Base-by-base conservation (phyloP, 2,888 invertebrate genomes). In the Tinea trinotella region DNA sequence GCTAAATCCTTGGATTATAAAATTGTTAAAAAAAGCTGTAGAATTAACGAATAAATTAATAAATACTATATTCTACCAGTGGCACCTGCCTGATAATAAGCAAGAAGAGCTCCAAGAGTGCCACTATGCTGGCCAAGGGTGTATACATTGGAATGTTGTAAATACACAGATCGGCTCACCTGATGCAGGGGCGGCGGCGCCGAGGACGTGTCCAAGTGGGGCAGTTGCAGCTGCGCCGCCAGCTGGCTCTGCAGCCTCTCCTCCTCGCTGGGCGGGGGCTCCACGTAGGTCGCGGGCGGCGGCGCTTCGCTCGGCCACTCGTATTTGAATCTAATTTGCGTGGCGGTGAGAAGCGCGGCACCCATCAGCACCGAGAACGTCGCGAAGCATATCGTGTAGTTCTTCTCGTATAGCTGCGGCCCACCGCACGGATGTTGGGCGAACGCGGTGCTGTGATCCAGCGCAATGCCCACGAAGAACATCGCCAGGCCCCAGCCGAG, bases 401-500 rank as follows among this genome's bases (percentile, higher is more conserved):
- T 99, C 76, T 98, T 96, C 80, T 99, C 99, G 70, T 94, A 92
- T 57, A 90, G 89, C 65, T 95, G 94, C 5, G 96, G 95, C 0
- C 91, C 93, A 0, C 91, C 93, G 68, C 97, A 98, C 0, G 97
- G 97, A 77, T 97, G 96, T 64, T 94, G 90, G 18, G 96, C 94
- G 77, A 99, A 99, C 0, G 97, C 93, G 15, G 97, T 97, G 56
- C 98, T 97, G 75, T 98, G 97, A 82, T 99, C 99, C 57, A 99
- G 86, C 1, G 95, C 97, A 64, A 97, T 96, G 56, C 96, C 97
- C 57, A 99, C 97, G 72, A 99, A 93, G 81, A 99, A 99, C 99
- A 99, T 99, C 48, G 99, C 95, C 62, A 99, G 86, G 20, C 97
- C 99, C 99, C 99, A 99, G 46, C 99, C 99, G 55, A 98, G 87